Conservation (phyloP, 1,140 invertebrate genomes). For the Cepaea nemoralis region DNA sequence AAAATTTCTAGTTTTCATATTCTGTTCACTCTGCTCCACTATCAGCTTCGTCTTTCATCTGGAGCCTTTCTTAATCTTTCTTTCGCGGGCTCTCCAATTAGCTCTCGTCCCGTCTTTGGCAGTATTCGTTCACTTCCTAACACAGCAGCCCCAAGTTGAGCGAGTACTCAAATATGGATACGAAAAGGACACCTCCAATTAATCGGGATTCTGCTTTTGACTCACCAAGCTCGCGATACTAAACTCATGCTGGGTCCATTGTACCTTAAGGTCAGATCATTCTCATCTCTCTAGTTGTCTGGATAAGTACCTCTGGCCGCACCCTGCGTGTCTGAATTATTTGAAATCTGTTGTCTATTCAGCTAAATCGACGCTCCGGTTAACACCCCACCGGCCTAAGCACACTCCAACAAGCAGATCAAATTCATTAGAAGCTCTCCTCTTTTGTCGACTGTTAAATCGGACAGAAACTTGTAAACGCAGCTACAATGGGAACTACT, state of each 20-base stretch:
- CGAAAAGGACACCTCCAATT: conserved; percentile 29
- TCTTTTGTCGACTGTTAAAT: neutral
- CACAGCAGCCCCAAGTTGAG: neutral
- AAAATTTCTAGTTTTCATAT: neutral
- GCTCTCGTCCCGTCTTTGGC: neutral
- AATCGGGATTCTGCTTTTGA: neutral
- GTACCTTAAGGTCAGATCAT: neutral
- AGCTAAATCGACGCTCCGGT: neutral
- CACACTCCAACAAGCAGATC: neutral
- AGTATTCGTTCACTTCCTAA: neutral
- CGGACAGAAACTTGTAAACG: neutral
- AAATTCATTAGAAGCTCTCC: neutral
- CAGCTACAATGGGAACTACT: neutral
- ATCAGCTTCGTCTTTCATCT: neutral
- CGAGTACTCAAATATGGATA: neutral
- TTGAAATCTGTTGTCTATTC: neutral
- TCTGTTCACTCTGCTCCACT: neutral
- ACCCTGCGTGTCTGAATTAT: neutral
- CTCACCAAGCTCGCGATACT: neutral
- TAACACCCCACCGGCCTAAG: neutral
- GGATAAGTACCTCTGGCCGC: neutral
- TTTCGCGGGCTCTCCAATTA: conserved; percentile 7
- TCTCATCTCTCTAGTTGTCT: neutral
- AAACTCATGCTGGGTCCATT: neutral
- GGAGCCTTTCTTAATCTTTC: conserved; percentile 2